Base-by-base conservation (phyloP, 2,113 vertebrate species). In the Paedocypris sp. region DNA sequence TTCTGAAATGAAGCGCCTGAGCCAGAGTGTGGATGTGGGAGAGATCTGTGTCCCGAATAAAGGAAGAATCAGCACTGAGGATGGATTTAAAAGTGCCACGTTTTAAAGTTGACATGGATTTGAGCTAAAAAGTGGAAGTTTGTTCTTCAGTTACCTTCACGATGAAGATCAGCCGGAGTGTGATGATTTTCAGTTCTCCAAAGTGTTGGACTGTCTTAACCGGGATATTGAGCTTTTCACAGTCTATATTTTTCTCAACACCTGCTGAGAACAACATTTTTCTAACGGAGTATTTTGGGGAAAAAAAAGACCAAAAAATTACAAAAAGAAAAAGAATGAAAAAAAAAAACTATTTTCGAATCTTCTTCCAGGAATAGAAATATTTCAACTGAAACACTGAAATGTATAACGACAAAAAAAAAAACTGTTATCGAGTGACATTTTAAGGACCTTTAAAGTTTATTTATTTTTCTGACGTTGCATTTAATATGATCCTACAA, bases 231-330 rank as follows among this genome's bases (percentile, higher is more conserved):
- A 80, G 75, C 75, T 64, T 75, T 69, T 79, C 83, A 80, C 81
- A 77, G 73, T 84, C 77, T 87, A 80, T 87, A 84, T 86, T 85
- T 87, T 85, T 84, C 80, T 83, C 77, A 78, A 80, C 71, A 75
- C 49, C 68, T 68, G 78, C 78, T 49, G 72, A 82, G 76, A 82
- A 78, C 9, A 47, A 78, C 72, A 80, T 80, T 82, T 79, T 79
- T 77, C 76, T 79, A 77, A 84, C 35, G 58, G 76, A 83, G 73
- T 86, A 86, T 87, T 86, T 87, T 85, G 79, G 68, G 78, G 79
- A 79, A 76, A 58, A 48, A 75, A 78, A 26, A 66, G 13, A 50
- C 4, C 20, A 72, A 42, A 67, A 80, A 73, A 75, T 42, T 61
- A 62, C 32, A 62, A 46, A 38, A 45, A 46, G 64, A 73, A 68